phyloP scores from a whole-genome alignment of 2,888 invertebrate species.

The Synergus gifuensis region DNA sequence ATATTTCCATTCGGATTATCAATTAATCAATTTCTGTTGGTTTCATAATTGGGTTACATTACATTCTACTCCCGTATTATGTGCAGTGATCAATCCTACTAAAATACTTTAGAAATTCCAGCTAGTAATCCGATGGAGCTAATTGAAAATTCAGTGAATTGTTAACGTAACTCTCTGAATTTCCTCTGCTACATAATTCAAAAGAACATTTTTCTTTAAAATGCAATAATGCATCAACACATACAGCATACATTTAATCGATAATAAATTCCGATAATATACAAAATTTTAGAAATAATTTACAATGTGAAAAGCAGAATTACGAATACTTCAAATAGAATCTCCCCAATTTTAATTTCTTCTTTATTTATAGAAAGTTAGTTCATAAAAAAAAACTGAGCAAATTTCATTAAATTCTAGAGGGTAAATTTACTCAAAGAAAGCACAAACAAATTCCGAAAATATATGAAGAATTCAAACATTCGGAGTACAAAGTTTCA shows the following conservation, averaged over 20 bases:
- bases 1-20: not conserved
- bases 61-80: not conserved
- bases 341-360: not conserved
- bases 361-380: no score
- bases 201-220: not conserved
- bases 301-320: not conserved
- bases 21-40: not conserved
- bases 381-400: not conserved
- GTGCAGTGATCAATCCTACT: not conserved
- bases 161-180: constrained; percentile 6
- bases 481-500: not conserved
- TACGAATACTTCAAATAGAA: not conserved
- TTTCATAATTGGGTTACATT: not conserved
- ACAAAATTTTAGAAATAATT: not conserved
- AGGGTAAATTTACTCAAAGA: not conserved
- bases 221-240: constrained; percentile 1
- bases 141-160: constrained; percentile 26
- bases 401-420: not conserved
- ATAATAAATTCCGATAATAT: not conserved
- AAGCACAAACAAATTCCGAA: not conserved
- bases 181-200: not conserved
- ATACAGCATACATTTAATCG: not conserved
- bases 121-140: not conserved
- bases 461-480: not conserved
- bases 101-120: constrained; percentile 26